Conservation (phyloP, 2,888 invertebrate species). For the Meandrusa payeni region DNA sequence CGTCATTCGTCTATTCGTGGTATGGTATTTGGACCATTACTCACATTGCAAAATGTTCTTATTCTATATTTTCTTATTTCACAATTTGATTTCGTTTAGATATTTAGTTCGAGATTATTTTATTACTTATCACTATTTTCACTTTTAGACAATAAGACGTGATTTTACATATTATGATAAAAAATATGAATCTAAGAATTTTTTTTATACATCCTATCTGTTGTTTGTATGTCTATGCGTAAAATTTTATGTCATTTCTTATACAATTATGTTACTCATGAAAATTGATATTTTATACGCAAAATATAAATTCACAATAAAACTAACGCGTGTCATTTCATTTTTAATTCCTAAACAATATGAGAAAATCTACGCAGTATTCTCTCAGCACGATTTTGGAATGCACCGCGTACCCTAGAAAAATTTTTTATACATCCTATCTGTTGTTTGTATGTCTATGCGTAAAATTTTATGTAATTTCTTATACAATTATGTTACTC, state of each 20-base stretch:
- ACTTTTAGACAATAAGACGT: not conserved
- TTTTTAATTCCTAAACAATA: too few relatives aligned
- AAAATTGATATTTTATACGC: slow-evolving; percentile 55
- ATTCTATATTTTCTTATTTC: too few relatives aligned
- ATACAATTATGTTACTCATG: slow-evolving; percentile 41
- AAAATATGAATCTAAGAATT: slow-evolving; percentile 29
- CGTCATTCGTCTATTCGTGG: too few relatives aligned
- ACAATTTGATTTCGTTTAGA: too few relatives aligned
- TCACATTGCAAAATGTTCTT: too few relatives aligned
- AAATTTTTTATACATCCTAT: slow-evolving; percentile 25
- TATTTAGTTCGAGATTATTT: too few relatives aligned
- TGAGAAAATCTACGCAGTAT: too few relatives aligned
- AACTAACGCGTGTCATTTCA: slow-evolving; percentile 7
- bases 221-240: slow-evolving; percentile 37
- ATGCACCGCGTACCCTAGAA: too few relatives aligned
- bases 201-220: slow-evolving; percentile 29
- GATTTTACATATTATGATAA: slow-evolving; percentile 6
- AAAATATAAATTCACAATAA: slow-evolving; percentile 40
- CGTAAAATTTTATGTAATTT: slow-evolving; percentile 41
- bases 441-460: slow-evolving; percentile 37
- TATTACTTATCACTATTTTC: too few relatives aligned
- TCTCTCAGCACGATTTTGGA: too few relatives aligned
- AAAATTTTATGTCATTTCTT: slow-evolving; percentile 42
- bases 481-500: slow-evolving; percentile 43
- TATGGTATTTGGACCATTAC: too few relatives aligned